Conservation (phyloP, 2,797 vertebrate species). For the Anableps anableps region DNA sequence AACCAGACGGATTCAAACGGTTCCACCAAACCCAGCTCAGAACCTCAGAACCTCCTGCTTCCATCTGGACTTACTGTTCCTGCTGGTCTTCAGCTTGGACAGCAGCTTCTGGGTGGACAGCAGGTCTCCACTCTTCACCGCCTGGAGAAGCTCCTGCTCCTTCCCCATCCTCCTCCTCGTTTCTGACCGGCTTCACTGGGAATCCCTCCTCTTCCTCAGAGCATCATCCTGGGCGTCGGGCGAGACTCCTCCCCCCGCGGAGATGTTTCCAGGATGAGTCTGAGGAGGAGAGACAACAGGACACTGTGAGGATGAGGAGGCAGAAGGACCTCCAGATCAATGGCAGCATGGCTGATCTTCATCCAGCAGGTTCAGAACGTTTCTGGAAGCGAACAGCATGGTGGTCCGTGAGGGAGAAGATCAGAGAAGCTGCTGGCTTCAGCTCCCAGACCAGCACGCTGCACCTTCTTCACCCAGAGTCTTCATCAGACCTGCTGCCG, state of each 20-base stretch:
- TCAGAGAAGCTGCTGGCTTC: too few species aligned
- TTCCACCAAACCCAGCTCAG: neutral
- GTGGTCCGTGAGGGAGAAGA: too few species aligned
- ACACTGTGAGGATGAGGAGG: constrained; percentile 25
- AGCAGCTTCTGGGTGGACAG: constrained; percentile 79
- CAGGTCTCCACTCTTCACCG: constrained; percentile 82
- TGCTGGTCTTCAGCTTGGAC: constrained; percentile 73
- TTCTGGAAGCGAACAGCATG: too few species aligned
- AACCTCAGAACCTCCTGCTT: neutral
- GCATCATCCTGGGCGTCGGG: constrained; percentile 54
- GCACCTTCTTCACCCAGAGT: too few species aligned
- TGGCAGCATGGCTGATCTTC: neutral
- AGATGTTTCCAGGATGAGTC: constrained; percentile 15
- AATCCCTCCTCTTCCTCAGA: constrained; percentile 52
- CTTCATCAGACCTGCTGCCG: too few species aligned
- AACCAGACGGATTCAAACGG: neutral
- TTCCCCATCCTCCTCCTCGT: constrained; percentile 76
- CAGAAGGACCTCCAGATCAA: neutral
- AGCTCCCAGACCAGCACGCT: too few species aligned
- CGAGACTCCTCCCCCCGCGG: constrained; percentile 19
- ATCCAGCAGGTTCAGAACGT: neutral
- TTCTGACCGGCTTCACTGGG: constrained; percentile 17
- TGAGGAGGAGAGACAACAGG: constrained; percentile 17
- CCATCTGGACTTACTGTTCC: constrained; percentile 77
- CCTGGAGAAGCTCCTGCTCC: constrained; percentile 85